Percentiles rank a stretch among this genome's conserved stretches.
These are phyloP conservation scores for Orientallactaga bullata DNA, from an alignment of 2,113 vertebrate species.

Conservation along the genomic window DNA sequence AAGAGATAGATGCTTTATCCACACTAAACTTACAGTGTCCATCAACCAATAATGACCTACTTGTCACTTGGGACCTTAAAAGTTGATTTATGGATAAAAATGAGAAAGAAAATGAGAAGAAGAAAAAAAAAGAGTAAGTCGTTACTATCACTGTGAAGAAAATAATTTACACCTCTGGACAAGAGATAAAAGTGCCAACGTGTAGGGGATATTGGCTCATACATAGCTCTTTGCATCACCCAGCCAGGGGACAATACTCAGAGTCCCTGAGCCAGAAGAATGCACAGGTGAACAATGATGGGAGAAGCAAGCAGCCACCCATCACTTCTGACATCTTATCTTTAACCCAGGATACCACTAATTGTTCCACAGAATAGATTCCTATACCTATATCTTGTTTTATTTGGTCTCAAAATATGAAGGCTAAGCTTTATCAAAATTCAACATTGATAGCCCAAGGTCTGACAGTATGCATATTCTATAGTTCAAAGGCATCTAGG, in stretches of 20 bases:
- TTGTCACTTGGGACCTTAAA: background rate
- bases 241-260: background rate
- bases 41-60: background rate
- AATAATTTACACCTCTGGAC: background rate
- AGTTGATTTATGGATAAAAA: background rate
- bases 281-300: no score
- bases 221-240: background rate
- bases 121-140: background rate
- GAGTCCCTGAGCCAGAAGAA: background rate
- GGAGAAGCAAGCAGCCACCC: background rate
- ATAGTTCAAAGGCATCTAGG: background rate
- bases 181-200: background rate
- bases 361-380: background rate
- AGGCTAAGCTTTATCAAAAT: constrained; percentile 18
- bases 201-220: background rate
- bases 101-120: background rate
- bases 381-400: background rate
- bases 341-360: background rate
- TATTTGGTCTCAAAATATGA: background rate
- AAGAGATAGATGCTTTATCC: background rate
- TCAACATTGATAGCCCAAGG: background rate
- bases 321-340: background rate
- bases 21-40: background rate
- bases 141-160: constrained; percentile 9
- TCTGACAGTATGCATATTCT: background rate